These are phyloP conservation scores for Philereme vetulata DNA, from an alignment of 2,888 invertebrate species.

Conservation along the genomic window DNA sequence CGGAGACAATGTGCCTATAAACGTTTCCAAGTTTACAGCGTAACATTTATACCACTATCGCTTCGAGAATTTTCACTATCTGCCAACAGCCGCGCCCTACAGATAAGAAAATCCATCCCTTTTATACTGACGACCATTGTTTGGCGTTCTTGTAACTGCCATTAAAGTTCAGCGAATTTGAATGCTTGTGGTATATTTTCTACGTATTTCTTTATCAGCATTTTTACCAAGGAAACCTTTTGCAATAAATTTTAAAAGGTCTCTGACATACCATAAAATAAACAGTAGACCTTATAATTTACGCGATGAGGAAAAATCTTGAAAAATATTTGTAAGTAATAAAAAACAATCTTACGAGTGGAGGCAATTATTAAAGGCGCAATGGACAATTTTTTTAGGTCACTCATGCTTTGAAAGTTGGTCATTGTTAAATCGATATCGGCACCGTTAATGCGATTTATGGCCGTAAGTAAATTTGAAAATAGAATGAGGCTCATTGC, in stretches of 20 bases:
- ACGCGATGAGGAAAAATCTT: conserved; percentile 20
- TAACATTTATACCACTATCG: conserved; percentile 19
- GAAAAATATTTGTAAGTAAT: neutral
- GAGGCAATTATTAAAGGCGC: no score
- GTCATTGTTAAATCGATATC: no score
- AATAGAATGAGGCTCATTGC: no score
- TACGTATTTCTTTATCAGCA: conserved; percentile 28
- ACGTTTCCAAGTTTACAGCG: conserved; percentile 22
- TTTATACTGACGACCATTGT: conserved; percentile 31
- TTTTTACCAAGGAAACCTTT: conserved; percentile 28
- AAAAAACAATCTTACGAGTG: no score
- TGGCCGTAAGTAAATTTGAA: no score
- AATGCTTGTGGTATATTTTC: conserved; percentile 29
- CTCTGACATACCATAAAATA: conserved; percentile 28
- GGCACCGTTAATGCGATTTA: no score
- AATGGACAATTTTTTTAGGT: no score
- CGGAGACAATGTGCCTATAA: conserved; percentile 11
- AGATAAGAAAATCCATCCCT: conserved; percentile 29
- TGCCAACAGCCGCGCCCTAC: conserved; percentile 16
- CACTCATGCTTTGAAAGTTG: no score
- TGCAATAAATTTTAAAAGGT: conserved; percentile 27
- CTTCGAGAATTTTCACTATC: conserved; percentile 25
- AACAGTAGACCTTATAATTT: conserved; percentile 28
- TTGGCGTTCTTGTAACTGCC: conserved; percentile 35
- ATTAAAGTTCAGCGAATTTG: conserved; percentile 26